Base-by-base conservation (phyloP, 2,797 vertebrate species). In the Adrianichthys oophorus region DNA sequence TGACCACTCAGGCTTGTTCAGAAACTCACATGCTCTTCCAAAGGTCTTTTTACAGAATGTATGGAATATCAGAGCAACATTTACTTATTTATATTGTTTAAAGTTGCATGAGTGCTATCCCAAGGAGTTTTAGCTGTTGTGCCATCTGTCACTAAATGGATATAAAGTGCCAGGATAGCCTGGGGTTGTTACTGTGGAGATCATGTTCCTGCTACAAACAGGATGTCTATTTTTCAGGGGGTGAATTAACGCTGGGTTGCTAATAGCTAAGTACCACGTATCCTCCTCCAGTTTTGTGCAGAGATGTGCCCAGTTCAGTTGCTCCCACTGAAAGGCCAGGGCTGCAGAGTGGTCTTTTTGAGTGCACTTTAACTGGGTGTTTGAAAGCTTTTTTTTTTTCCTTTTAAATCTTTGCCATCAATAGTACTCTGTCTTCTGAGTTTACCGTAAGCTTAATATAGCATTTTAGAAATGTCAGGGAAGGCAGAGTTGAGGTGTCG, bases 81-180 rank as follows among this genome's bases (percentile, higher is more conserved):
- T 90, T 75, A 88, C 61, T 88, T 86, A 89, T 91, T 89, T 76
- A 90, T 84, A 40, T 52, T 18, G 19, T 72, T 66, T 83, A 67
- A 89, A 82, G 57, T 82, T 87, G 83, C 72, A 87, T 83, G 83
- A 83, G 79, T 55, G 17, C 40, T 53, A 51, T 68, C 48, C 46
- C 49, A 49, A 58, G 52, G 75, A 80, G 61, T 72, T 53, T 37
- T 66, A 68, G 46, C 49, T 44, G 55, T 53, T 57, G 53, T 67
- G 53, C 60, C 48, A 55, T 47, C 56, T 62, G 62, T 70, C 72
- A 46, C 62, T 71, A 61, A 65, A 70, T 77, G 80, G 65, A 70
- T 68, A 51, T 26, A 59, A 68, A 82, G 74, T 70, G 78, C 70
- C 65, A 61, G 46, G 17, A 37, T 46, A 58, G 66, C 62, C 52